Evolutionary conservation across 1,140 invertebrate genomes (phyloP).

Genomic region (Metaphire vulgaris): DNA sequence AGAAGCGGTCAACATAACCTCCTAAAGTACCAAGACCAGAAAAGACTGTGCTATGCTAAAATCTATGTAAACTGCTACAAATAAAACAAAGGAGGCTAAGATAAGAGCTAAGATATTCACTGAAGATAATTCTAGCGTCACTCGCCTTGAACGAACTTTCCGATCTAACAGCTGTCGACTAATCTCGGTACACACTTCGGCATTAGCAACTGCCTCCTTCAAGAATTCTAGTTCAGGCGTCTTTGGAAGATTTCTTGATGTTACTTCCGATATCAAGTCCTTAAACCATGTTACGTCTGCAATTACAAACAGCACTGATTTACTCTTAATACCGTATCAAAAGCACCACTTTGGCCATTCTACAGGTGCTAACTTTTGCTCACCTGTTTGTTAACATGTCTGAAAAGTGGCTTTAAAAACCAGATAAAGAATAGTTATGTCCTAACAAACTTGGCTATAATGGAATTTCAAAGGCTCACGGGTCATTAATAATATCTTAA

Average conservation of each 20-base stretch:
- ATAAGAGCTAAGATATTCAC: neutral
- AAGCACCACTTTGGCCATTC: no score
- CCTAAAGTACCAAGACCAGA: no score
- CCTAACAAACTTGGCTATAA: neutral
- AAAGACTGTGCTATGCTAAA: no score
- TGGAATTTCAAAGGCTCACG: neutral
- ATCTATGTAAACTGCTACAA: no score
- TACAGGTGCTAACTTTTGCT: no score
- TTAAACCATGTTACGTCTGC: constrained; percentile 66
- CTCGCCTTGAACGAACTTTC: constrained; percentile 68
- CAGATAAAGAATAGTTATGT: neutral
- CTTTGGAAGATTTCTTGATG: constrained; percentile 74
- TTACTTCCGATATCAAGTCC: constrained; percentile 67
- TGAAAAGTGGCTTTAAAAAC: neutral
- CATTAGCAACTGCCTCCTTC: constrained; percentile 70
- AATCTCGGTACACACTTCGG: constrained; percentile 81
- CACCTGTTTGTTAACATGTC: no score
- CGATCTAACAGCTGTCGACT: constrained; percentile 80
- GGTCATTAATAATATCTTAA: neutral
- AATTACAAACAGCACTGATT: neutral
- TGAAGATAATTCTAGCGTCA: neutral
- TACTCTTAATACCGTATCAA: neutral
- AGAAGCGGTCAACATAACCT: neutral
- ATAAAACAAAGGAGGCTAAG: neutral
- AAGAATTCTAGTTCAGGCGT: constrained; percentile 73